These are phyloP conservation scores for Lasioglossum villosulum DNA, from an alignment of 2,888 invertebrate genomes.

Conservation along the genomic window DNA sequence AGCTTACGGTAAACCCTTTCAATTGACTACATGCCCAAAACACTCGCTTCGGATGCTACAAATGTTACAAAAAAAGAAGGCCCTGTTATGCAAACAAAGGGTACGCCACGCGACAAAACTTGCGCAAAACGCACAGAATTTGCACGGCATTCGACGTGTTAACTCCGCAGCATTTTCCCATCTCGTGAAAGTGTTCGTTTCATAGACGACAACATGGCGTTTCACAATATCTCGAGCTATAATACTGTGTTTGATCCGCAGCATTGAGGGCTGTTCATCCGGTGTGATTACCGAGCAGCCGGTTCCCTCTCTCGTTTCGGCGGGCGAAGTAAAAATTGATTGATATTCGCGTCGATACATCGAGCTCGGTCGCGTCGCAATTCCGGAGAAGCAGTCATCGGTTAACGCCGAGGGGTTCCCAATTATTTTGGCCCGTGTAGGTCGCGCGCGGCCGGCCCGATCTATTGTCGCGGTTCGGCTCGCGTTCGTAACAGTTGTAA, in stretches of 20 bases:
- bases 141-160: too few relatives aligned
- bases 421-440: constrained; percentile 42
- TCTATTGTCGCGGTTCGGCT: constrained; percentile 56
- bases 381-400: constrained; percentile 2
- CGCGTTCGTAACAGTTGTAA: constrained; percentile 67
- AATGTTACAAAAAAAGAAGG: too few relatives aligned
- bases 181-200: too few relatives aligned
- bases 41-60: too few relatives aligned
- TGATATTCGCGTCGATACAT: not conserved
- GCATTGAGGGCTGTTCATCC: not conserved
- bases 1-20: too few relatives aligned
- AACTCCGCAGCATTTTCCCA: too few relatives aligned
- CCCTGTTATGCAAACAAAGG: too few relatives aligned
- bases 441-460: constrained; percentile 26
- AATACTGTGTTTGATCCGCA: not conserved
- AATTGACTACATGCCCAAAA: too few relatives aligned
- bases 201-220: too few relatives aligned
- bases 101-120: too few relatives aligned
- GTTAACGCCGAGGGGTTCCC: constrained; percentile 26
- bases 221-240: too few relatives aligned
- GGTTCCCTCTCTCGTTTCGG: not conserved
- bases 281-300: not conserved
- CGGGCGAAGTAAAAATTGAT: not conserved
- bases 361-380: not conserved
- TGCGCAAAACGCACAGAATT: too few relatives aligned